phyloP scores from a whole-genome alignment of 2,888 invertebrate genomes.

The Meteorus cinctellus region DNA sequence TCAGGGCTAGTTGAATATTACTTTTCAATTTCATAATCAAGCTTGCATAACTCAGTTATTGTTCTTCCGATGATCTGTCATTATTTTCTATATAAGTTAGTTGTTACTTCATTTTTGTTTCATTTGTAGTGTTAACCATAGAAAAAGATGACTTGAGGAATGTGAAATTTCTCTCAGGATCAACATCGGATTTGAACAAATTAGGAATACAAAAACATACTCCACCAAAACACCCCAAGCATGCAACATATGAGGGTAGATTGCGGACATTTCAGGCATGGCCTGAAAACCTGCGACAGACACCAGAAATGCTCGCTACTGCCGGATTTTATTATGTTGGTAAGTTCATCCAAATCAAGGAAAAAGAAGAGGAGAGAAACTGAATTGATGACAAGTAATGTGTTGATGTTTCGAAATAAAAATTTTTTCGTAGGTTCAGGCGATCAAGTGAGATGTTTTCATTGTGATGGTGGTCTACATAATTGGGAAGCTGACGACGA shows the following conservation, averaged over 20 bases:
- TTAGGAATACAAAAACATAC: slow-evolving; percentile 78
- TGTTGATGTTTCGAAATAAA: slow-evolving; percentile 18
- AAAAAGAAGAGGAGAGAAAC: background rate
- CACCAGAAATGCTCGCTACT: slow-evolving; percentile 84
- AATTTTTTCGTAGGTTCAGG: slow-evolving; percentile 74
- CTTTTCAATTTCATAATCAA: slow-evolving; percentile 25
- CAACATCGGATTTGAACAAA: slow-evolving; percentile 73
- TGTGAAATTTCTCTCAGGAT: slow-evolving; percentile 67
- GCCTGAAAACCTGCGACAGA: slow-evolving; percentile 85
- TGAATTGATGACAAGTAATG: background rate
- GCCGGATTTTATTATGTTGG: slow-evolving; percentile 92
- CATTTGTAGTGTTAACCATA: slow-evolving; percentile 50
- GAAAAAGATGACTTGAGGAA: slow-evolving; percentile 68
- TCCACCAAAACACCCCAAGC: slow-evolving; percentile 80
- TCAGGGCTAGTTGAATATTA: background rate
- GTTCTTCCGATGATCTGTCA: background rate
- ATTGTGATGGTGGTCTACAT: slow-evolving; percentile 93
- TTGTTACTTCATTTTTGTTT: background rate
- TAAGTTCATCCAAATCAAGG: slow-evolving; percentile 67
- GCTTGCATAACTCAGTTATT: slow-evolving; percentile 33
- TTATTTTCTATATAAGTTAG: background rate
- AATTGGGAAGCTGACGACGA: slow-evolving; percentile 93
- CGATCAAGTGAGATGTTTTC: slow-evolving; percentile 92
- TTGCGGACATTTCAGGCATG: slow-evolving; percentile 83
- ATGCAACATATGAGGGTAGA: slow-evolving; percentile 81